Base-by-base conservation (phyloP, 2,888 invertebrate species). In the Dynastes hyllus region DNA sequence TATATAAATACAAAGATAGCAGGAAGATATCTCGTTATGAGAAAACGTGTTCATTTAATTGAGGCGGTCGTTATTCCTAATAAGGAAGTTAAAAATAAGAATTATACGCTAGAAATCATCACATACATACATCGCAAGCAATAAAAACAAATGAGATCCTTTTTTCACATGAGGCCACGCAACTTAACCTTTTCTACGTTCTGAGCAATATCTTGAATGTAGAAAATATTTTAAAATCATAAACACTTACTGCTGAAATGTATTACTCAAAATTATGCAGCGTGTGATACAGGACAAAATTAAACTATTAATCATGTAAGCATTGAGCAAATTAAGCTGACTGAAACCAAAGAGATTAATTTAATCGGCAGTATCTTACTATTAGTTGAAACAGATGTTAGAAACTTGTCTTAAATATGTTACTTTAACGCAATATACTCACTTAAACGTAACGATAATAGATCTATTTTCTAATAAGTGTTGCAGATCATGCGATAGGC, bases 71-170 rank as follows among this genome's bases (percentile, higher is more conserved):
- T 13, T 69, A 27, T 13, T 13, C 69, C 22, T 51, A 69, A 69
- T 51, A 51, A 69, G 69, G 69, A 69, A 69, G 51, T 69, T 50
- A 51, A 69, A 69, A 51, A 69, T 69, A 51, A 69, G 50, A 69
- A 29, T 69, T 51, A 69, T 27, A 16, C 22, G 51, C 11, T 69
- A 69, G 27, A 69, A 37, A 27, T 40, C 13, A 69, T 51, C 69
- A 50, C 66, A 45, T 45, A 50, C 40, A 8, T 45, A 45, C 45
- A 45, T 9, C 16, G 2, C 29, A 13, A 32, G 27, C 32, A 27
- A 2, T 63, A 13, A 29, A 63, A 61, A 61, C 13, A 61, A 29
- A 61, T 22, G 22, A 61, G 11, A 11, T 55, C 6, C 13, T 13
- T n/a, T 55, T 13, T 9, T n/a, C 55, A 55, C 55, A n/a, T 6